Conservation (phyloP, 2,113 vertebrate species). For the Patagioenas fasciata region DNA sequence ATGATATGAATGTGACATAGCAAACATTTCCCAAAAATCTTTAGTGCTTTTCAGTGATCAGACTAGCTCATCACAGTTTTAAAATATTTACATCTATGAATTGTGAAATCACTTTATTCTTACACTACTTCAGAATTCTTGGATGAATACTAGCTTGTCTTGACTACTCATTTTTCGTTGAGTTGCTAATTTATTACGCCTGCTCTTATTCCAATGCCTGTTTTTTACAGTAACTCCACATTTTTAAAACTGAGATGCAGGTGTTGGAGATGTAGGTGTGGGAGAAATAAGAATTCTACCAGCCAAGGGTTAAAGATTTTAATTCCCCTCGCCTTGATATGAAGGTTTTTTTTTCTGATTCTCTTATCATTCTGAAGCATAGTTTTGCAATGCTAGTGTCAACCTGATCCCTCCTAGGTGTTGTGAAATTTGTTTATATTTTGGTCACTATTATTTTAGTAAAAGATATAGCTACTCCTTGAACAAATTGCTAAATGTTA, state of each 20-base stretch:
- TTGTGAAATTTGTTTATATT: neutral
- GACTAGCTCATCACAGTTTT: neutral
- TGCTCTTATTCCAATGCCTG: neutral
- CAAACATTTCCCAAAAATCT: neutral
- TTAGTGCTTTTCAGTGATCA: neutral
- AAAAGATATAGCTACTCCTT: neutral
- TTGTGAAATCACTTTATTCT: neutral
- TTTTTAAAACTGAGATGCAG: neutral
- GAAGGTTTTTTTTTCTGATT: neutral
- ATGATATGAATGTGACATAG: accelerated
- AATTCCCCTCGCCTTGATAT: neutral
- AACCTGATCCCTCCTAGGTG: neutral
- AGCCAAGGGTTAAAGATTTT: neutral
- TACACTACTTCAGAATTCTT: neutral
- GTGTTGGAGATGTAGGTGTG: neutral
- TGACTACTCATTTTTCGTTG: neutral
- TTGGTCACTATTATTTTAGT: neutral
- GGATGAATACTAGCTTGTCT: neutral
- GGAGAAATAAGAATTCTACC: neutral
- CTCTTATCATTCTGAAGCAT: neutral
- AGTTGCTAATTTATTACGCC: neutral
- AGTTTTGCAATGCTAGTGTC: neutral
- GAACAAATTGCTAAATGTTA: neutral
- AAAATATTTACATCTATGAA: neutral
- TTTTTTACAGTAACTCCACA: neutral